Percentiles rank a stretch among this genome's conserved stretches.
phyloP scores from a whole-genome alignment of 1,140 invertebrate species.

The Lamellibrachia luymesi region DNA sequence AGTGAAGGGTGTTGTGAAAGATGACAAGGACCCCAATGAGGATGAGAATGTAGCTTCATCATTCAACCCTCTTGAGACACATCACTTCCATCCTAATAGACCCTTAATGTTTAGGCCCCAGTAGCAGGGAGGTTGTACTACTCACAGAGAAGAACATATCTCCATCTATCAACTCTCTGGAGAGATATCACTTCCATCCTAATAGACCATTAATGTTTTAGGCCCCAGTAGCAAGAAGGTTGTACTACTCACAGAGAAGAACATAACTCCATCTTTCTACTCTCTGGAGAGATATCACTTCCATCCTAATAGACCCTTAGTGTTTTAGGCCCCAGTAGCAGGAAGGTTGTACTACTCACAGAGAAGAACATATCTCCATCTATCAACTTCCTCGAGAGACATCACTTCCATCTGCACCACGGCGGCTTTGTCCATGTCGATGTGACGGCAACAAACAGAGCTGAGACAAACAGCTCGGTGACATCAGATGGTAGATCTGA shows the following conservation, averaged over 20 bases:
- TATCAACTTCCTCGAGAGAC: neutral
- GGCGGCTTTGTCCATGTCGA: neutral
- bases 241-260: too few species aligned
- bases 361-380: neutral
- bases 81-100: neutral
- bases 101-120: neutral
- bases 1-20: neutral
- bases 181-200: neutral
- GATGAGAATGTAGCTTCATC: neutral
- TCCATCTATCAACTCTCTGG: too few species aligned
- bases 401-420: constrained; percentile 12
- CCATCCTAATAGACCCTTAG: neutral
- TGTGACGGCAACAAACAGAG: neutral
- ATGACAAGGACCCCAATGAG: neutral
- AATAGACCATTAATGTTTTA: too few species aligned
- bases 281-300: too few species aligned
- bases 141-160: too few species aligned
- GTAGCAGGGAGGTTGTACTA: neutral
- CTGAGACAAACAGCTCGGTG: neutral
- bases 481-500: too few species aligned
- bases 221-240: too few species aligned
- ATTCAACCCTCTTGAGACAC: too few species aligned
- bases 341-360: neutral
- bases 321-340: neutral
- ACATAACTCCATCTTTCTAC: too few species aligned